These are phyloP conservation scores for Akabosia matsudoensis DNA, from an alignment of 1,140 invertebrate species.

Conservation along the genomic window DNA sequence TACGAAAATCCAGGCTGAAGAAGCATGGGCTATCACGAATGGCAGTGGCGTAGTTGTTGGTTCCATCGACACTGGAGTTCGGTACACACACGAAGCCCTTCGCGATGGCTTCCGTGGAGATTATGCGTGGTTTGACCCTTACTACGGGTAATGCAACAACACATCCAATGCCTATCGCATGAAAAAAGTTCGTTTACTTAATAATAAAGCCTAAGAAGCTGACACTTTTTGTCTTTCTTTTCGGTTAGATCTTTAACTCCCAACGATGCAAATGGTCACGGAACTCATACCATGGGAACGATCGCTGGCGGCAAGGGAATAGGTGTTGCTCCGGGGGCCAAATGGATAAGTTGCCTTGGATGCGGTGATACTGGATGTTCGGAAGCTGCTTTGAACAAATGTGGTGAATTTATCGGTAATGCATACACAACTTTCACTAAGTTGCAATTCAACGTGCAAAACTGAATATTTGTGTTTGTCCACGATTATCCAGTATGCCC, in stretches of 20 bases:
- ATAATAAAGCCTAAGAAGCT: background rate
- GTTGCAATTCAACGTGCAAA: constrained; percentile 10
- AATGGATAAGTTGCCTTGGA: constrained; percentile 2
- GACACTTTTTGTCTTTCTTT: too few species aligned
- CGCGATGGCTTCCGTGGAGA: background rate
- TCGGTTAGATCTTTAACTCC: background rate
- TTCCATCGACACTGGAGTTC: constrained; percentile 17
- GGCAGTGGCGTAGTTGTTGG: background rate
- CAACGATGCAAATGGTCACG: constrained; percentile 6
- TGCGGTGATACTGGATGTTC: background rate
- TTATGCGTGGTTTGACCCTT: constrained; percentile 13
- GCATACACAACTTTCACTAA: background rate
- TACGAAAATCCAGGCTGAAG: constrained; percentile 19
- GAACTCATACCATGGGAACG: background rate
- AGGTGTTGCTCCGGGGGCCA: constrained; percentile 1
- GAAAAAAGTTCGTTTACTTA: background rate
- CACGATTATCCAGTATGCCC: constrained; percentile 16
- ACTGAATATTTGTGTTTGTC: constrained; percentile 1
- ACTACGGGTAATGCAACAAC: background rate
- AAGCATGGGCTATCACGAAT: constrained; percentile 20
- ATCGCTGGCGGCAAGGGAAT: background rate
- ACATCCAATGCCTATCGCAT: background rate
- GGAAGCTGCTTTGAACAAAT: background rate
- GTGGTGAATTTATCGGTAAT: constrained; percentile 10
- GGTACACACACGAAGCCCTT: background rate